Percentiles rank a stretch among this genome's conserved stretches.
Evolutionary conservation across 2,888 invertebrate species (phyloP).

Genomic region (Cremastinae sp.): DNA sequence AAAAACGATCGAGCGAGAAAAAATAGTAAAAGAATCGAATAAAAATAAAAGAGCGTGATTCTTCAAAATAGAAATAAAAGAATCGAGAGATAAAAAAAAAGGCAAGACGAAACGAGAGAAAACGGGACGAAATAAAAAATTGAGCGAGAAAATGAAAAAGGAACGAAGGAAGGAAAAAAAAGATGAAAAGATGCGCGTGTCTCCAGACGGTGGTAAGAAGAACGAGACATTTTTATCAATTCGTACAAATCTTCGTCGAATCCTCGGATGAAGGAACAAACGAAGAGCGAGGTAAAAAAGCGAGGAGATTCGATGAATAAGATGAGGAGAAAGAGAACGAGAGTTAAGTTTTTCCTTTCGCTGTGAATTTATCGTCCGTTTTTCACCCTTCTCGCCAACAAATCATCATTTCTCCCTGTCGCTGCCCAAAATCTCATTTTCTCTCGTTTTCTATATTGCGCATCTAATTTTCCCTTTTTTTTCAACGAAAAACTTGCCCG

Average conservation of each 20-base stretch:
- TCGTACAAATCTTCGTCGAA: constrained; percentile 69
- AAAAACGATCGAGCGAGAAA: too few species aligned
- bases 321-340: background rate
- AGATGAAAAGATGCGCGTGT: background rate
- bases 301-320: constrained; percentile 1
- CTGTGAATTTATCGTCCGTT: constrained; percentile 19
- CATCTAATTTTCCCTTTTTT: too few species aligned
- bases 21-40: background rate
- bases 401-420: constrained; percentile 20
- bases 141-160: background rate
- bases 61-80: background rate
- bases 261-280: constrained; percentile 11
- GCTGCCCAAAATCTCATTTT: constrained; percentile 1
- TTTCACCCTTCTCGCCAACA: background rate
- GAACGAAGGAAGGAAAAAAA: background rate
- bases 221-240: constrained; percentile 68
- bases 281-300: constrained; percentile 12
- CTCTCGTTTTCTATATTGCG: background rate
- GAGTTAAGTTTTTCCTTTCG: constrained; percentile 9
- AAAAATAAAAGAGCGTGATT: background rate
- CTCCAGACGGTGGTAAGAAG: background rate
- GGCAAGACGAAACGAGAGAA: too few species aligned
- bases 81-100: too few species aligned
- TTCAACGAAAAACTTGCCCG: too few species aligned
- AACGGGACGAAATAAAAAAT: too few species aligned